These are phyloP conservation scores for Geopemphigus sp. DNA, from an alignment of 1,140 invertebrate genomes.

Conservation along the genomic window DNA sequence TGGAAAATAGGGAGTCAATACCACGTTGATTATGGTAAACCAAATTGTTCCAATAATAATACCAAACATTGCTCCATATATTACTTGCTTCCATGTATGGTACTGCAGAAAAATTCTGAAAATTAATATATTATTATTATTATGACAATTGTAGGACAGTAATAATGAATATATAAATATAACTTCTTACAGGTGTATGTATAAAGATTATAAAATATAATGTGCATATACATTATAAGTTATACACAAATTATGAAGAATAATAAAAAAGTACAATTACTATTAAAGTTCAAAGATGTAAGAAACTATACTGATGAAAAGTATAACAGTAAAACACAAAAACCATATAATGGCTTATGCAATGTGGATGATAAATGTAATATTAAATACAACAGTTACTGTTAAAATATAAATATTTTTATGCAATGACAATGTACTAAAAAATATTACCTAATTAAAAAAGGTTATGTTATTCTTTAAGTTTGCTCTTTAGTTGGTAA, in stretches of 20 bases:
- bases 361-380: no score
- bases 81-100: constrained; percentile 79
- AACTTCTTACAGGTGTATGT: not conserved
- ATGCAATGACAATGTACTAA: no score
- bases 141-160: not conserved
- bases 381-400: no score
- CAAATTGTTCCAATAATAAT: constrained; percentile 68
- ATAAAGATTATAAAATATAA: not conserved
- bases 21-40: constrained; percentile 75
- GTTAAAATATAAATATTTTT: no score
- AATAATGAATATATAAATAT: not conserved
- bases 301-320: not conserved
- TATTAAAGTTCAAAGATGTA: not conserved
- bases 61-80: constrained; percentile 73
- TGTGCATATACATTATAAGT: not conserved
- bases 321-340: no score
- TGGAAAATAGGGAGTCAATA: constrained; percentile 83
- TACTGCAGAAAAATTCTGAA: constrained; percentile 80
- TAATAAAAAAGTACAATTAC: not conserved
- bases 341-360: no score
- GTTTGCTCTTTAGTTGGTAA: no score
- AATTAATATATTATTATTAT: constrained; percentile 51
- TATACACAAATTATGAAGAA: not conserved
- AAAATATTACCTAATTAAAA: no score
- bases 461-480: no score